These are phyloP conservation scores for Sphaerodactylus townsendi DNA, from an alignment of 2,113 vertebrate species.

Conservation along the genomic window DNA sequence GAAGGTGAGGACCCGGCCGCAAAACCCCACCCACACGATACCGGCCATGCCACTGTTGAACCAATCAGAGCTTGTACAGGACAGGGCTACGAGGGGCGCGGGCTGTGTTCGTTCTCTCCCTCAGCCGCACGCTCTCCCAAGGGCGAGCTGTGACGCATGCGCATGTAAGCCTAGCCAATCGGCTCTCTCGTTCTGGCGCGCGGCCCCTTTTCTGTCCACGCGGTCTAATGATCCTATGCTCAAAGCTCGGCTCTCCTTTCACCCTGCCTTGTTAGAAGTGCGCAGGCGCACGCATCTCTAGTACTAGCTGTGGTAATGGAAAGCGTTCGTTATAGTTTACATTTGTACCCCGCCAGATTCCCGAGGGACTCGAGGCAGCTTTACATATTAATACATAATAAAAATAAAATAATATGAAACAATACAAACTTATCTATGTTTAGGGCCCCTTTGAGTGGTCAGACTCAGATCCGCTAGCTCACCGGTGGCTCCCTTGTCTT, in stretches of 20 bases:
- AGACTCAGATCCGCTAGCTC: too few species aligned
- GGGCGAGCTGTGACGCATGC: neutral
- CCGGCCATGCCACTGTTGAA: neutral
- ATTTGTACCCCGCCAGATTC: too few species aligned
- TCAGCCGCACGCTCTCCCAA: neutral
- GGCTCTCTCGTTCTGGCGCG: neutral
- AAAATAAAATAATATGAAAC: too few species aligned
- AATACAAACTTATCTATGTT: too few species aligned
- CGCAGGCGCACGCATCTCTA: neutral
- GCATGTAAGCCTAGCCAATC: neutral
- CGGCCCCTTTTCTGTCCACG: neutral
- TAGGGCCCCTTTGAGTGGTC: too few species aligned
- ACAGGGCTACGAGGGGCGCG: too few species aligned
- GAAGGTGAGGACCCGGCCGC: neutral
- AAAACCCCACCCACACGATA: neutral
- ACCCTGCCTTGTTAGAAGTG: neutral
- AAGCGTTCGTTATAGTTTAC: too few species aligned
- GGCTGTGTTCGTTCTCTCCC: neutral
- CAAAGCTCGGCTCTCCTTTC: too few species aligned
- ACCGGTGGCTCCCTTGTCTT: too few species aligned
- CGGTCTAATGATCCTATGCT: too few species aligned
- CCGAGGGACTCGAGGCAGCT: too few species aligned
- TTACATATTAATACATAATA: too few species aligned
- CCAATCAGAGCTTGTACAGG: neutral
- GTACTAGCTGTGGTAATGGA: neutral